Percentiles rank a stretch among this genome's conserved stretches.
Conservation (phyloP, 1,140 invertebrate species). For the Pachypsylla venusta region DNA sequence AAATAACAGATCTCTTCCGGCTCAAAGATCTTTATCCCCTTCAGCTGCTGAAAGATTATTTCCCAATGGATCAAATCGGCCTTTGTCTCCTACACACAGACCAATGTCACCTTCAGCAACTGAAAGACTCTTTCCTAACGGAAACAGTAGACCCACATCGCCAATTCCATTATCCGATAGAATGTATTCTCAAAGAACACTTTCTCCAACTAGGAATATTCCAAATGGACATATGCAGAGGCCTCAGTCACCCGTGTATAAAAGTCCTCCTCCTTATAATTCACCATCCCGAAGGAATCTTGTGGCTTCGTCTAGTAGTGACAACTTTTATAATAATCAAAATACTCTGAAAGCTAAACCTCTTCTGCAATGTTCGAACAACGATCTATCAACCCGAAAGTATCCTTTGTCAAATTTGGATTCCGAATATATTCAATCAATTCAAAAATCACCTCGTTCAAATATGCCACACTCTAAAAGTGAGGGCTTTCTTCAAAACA, state of each 20-base stretch:
- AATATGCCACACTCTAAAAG: not conserved
- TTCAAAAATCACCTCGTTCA: not conserved
- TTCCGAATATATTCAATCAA: not conserved
- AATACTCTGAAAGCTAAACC: not conserved
- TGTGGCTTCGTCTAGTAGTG: not conserved
- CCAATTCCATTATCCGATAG: not conserved
- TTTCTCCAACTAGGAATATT: not conserved
- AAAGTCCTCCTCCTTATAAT: not conserved
- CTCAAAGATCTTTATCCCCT: not conserved
- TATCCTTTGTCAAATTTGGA: too few relatives aligned
- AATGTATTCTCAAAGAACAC: not conserved
- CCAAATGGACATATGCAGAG: not conserved
- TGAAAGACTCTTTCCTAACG: slow-evolving; percentile 1
- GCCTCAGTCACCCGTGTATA: slow-evolving; percentile 6
- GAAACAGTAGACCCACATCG: not conserved
- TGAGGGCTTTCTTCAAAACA: not conserved
- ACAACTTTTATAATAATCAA: too few relatives aligned
- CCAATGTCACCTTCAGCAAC: not conserved
- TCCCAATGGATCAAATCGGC: not conserved
- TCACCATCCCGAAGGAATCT: not conserved
- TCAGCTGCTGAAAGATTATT: not conserved
- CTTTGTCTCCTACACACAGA: not conserved
- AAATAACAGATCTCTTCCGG: too few relatives aligned
- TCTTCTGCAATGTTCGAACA: too few relatives aligned
- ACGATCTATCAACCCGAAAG: too few relatives aligned